A percentile compares a stretch with the other conserved stretches of the same genome.
Conservation (phyloP, 2,113 vertebrate genomes). For the Pseudorhombus dupliciocellatus region DNA sequence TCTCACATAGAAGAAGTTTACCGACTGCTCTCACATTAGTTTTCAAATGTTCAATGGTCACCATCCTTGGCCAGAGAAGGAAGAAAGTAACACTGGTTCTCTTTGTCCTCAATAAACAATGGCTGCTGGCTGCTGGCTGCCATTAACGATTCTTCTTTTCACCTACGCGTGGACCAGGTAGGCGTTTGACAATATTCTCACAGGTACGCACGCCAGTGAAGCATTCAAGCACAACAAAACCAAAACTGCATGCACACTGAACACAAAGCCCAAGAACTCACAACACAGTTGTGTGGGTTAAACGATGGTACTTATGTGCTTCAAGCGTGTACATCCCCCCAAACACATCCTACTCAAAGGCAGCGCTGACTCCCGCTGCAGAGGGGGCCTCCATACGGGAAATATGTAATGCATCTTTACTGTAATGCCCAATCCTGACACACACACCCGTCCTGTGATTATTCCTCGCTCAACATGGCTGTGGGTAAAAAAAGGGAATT, state of each 20-base stretch:
- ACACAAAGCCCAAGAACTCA: slow-evolving; percentile 24
- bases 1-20: slow-evolving; percentile 55
- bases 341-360: slow-evolving; percentile 47
- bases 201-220: slow-evolving; percentile 54
- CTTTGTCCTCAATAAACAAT: slow-evolving; percentile 27
- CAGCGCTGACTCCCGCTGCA: slow-evolving; percentile 41
- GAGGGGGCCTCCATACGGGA: slow-evolving; percentile 36
- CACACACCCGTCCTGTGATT: slow-evolving; percentile 15
- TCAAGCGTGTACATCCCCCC: slow-evolving; percentile 27
- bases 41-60: slow-evolving; percentile 62
- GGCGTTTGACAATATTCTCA: slow-evolving; percentile 54
- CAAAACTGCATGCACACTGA: slow-evolving; percentile 59
- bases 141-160: slow-evolving; percentile 44
- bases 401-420: slow-evolving; percentile 34
- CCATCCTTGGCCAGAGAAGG: slow-evolving; percentile 35
- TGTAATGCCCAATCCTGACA: slow-evolving; percentile 41
- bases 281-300: neutral
- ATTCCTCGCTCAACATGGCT: slow-evolving; percentile 31
- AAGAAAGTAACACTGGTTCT: slow-evolving; percentile 56
- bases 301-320: slow-evolving; percentile 49
- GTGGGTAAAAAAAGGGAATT: slow-evolving; percentile 3
- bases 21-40: slow-evolving; percentile 40
- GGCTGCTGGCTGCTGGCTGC: slow-evolving; percentile 62
- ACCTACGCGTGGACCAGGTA: slow-evolving; percentile 35
- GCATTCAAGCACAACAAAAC: slow-evolving; percentile 60